These are phyloP conservation scores for Stegastes partitus DNA, from an alignment of 2,113 vertebrate species.

Conservation along the genomic window DNA sequence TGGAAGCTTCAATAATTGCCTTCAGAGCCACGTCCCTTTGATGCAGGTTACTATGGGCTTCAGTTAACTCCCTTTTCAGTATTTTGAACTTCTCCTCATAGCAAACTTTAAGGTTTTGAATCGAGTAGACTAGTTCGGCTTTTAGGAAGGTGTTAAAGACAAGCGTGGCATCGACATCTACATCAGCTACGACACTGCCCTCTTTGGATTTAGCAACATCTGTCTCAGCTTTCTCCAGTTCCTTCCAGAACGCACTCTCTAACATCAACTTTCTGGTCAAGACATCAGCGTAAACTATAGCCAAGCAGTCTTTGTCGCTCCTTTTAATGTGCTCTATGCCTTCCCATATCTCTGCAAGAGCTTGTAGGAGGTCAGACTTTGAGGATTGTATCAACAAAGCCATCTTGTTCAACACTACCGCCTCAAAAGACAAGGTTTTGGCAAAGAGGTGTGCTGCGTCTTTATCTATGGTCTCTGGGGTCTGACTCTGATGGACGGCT, in stretches of 20 bases:
- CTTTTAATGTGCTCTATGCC: slow-evolving; percentile 79
- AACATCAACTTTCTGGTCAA: slow-evolving; percentile 91
- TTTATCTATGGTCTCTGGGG: slow-evolving; percentile 67
- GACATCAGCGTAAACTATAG: slow-evolving; percentile 84
- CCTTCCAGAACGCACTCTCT: slow-evolving; percentile 91
- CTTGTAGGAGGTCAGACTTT: slow-evolving; percentile 84
- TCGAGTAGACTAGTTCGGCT: slow-evolving; percentile 89
- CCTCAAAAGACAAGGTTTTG: slow-evolving; percentile 90
- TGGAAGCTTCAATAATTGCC: slow-evolving; percentile 85
- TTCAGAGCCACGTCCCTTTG: slow-evolving; percentile 88
- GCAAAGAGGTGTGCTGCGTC: slow-evolving; percentile 87
- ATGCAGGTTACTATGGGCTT: slow-evolving; percentile 86
- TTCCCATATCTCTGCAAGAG: slow-evolving; percentile 86
- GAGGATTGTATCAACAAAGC: slow-evolving; percentile 89
- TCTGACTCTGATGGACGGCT: slow-evolving; percentile 34
- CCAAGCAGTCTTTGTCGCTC: slow-evolving; percentile 77
- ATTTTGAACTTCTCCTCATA: slow-evolving; percentile 88
- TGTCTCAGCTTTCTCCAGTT: slow-evolving; percentile 84
- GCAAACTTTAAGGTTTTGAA: slow-evolving; percentile 88
- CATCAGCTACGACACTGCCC: slow-evolving; percentile 46
- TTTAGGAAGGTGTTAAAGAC: slow-evolving; percentile 84
- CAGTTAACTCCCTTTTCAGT: slow-evolving; percentile 88
- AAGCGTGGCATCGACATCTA: slow-evolving; percentile 47
- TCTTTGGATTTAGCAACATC: slow-evolving; percentile 54
- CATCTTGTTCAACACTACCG: slow-evolving; percentile 90